Evolutionary conservation across 2,888 invertebrate genomes (phyloP), one percentile per base, ranked within the genome.

Genomic region (Herminia tarsipennalis): DNA sequence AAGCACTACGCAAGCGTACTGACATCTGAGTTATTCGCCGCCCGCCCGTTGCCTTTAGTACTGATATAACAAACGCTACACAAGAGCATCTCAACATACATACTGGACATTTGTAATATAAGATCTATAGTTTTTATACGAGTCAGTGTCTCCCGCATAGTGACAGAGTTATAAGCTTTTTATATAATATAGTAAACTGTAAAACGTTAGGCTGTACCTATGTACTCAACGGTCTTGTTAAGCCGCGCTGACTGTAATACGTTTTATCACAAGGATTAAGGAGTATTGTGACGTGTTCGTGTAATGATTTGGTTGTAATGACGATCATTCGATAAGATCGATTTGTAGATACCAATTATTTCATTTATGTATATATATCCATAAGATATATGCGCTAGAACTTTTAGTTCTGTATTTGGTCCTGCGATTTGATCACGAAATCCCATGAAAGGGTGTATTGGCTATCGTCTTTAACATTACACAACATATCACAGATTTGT

Each of bases 1-100:
- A 22, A 87, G 86, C 70, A 88, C 90, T 55, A 91, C 91, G 62
- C 91, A 88, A 72, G 90, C 90, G 78, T 91, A 91, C 91, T 91
- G 91, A 91, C 90, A 79, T 79, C 67, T 76, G 76, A 69, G 76
- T 59, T 45, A 49, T 66, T 49, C 77, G 65, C 77, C 83, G 83
- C 85, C 82, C 80, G 75, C 78, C 74, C 83, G 83, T 78, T 78
- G 86, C 81, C 82, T 80, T 65, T 83, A 81, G 79, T 76, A 57
- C 51, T 52, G 54, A 53, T 39, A 53, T 70, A 37, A 72, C 66
- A 61, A 60, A 65, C 59, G 56, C 65, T 56, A 56, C 61, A 58
- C 60, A 39, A 32, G 46, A 65, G 48, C 67, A 69, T 63, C 67
- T 59, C 73, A 58, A 74, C 66, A 56, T 37, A 28, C 61, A 63